These are phyloP conservation scores for Margaritifera margaritifera DNA, from an alignment of 2,888 invertebrate genomes.

Conservation along the genomic window DNA sequence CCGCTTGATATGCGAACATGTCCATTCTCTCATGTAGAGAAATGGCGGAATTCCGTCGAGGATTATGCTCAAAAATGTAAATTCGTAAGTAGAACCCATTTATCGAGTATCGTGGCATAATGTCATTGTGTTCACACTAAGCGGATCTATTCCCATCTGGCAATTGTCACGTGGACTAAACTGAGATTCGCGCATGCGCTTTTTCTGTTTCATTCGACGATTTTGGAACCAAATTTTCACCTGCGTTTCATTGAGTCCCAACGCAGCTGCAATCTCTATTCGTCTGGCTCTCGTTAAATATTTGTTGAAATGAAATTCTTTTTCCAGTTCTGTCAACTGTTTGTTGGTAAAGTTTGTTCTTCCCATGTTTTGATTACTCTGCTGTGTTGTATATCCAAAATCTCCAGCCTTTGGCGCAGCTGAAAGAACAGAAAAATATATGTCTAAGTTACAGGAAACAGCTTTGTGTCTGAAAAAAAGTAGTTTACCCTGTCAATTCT, in stretches of 20 bases:
- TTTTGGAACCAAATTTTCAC: slow-evolving; percentile 75
- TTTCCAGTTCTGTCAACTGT: slow-evolving; percentile 98
- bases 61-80: background rate
- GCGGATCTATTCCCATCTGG: slow-evolving; percentile 50
- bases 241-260: slow-evolving; percentile 96
- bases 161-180: slow-evolving; percentile 55
- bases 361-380: slow-evolving; percentile 75
- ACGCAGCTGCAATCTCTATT: slow-evolving; percentile 96
- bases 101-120: slow-evolving; percentile 56
- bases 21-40: too few relatives aligned
- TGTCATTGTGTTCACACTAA: slow-evolving; percentile 54
- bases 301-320: slow-evolving; percentile 99
- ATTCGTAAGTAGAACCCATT: background rate
- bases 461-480: too few relatives aligned
- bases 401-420: slow-evolving; percentile 40
- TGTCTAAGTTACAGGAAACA: background rate
- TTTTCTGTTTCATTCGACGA: slow-evolving; percentile 73
- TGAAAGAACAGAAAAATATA: slow-evolving; percentile 21
- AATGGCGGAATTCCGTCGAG: too few relatives aligned
- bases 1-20: too few relatives aligned
- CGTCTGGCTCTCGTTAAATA: slow-evolving; percentile 96
- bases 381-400: slow-evolving; percentile 45
- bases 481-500: too few relatives aligned
- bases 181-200: slow-evolving; percentile 69
- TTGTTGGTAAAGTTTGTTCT: slow-evolving; percentile 99